Percentiles rank a stretch among this genome's conserved stretches.
Conservation (phyloP, 2,888 invertebrate genomes). For the Euspilapteryx auroguttella region DNA sequence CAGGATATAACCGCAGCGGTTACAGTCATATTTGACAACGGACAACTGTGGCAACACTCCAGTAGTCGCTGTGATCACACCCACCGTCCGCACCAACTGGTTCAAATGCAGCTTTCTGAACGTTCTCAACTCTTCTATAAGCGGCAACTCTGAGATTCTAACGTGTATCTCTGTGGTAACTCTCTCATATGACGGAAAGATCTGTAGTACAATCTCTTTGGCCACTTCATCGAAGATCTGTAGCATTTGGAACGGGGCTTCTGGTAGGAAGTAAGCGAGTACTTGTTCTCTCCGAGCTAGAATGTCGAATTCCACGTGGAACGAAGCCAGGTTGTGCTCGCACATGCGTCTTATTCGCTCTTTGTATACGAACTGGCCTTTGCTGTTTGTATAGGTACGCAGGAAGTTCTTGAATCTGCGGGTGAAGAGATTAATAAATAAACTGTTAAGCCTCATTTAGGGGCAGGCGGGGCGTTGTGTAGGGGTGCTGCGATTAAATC, state of each 20-base stretch:
- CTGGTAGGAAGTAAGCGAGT: slow-evolving; percentile 94
- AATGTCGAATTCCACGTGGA: slow-evolving; percentile 91
- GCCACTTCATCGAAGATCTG: slow-evolving; percentile 94
- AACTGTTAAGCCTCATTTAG: too few species aligned
- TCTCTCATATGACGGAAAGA: slow-evolving; percentile 94
- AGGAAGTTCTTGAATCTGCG: slow-evolving; percentile 84
- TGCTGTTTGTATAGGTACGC: slow-evolving; percentile 84
- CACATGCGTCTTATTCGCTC: slow-evolving; percentile 95
- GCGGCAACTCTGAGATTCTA: slow-evolving; percentile 90
- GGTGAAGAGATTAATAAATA: neutral
- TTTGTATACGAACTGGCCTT: slow-evolving; percentile 86
- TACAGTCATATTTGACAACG: slow-evolving; percentile 96
- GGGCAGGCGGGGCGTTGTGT: too few species aligned
- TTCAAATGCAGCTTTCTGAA: slow-evolving; percentile 89
- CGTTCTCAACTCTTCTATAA: slow-evolving; percentile 93
- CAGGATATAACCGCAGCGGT: slow-evolving; percentile 90
- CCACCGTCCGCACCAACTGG: slow-evolving; percentile 83
- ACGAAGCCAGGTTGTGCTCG: slow-evolving; percentile 85
- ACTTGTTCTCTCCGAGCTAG: slow-evolving; percentile 91
- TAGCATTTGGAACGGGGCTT: slow-evolving; percentile 97
- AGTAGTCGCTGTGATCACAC: slow-evolving; percentile 95
- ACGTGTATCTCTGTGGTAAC: slow-evolving; percentile 95
- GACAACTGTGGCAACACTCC: slow-evolving; percentile 95
- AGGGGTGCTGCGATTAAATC: too few species aligned
- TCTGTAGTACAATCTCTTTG: slow-evolving; percentile 88